phyloP scores from a whole-genome alignment of 2,113 vertebrate species.

The Tupaia tana region DNA sequence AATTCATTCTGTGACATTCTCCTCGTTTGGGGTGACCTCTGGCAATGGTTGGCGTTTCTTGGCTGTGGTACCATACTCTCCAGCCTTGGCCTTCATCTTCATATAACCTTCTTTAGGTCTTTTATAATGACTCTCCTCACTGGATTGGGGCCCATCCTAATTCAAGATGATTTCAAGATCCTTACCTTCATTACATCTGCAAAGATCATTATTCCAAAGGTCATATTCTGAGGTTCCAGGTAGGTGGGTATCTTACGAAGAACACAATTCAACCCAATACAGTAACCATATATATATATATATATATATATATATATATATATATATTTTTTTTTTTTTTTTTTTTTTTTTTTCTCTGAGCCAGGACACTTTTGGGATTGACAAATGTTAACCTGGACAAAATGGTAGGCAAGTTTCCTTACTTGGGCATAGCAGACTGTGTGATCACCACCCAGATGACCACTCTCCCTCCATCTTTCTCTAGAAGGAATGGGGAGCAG shows the following conservation, averaged over 20 bases:
- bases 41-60: background rate
- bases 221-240: background rate
- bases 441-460: fast-evolving
- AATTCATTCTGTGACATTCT: too few relatives aligned
- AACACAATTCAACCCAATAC: background rate
- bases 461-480: background rate
- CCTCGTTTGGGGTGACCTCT: background rate
- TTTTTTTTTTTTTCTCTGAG: background rate
- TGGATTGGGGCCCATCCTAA: background rate
- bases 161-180: background rate
- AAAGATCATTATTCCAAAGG: background rate
- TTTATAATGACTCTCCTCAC: background rate
- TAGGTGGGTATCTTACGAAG: background rate
- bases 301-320: too few relatives aligned
- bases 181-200: background rate
- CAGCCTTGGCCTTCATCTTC: background rate
- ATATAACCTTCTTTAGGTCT: background rate
- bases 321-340: too few relatives aligned
- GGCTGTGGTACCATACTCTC: too few relatives aligned
- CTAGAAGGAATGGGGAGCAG: background rate
- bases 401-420: background rate
- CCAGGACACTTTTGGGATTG: background rate
- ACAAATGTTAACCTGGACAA: background rate
- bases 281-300: background rate
- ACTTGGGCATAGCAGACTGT: too few relatives aligned